Base-by-base conservation (phyloP, 2,797 vertebrate genomes). In the Sebastes dallii region DNA sequence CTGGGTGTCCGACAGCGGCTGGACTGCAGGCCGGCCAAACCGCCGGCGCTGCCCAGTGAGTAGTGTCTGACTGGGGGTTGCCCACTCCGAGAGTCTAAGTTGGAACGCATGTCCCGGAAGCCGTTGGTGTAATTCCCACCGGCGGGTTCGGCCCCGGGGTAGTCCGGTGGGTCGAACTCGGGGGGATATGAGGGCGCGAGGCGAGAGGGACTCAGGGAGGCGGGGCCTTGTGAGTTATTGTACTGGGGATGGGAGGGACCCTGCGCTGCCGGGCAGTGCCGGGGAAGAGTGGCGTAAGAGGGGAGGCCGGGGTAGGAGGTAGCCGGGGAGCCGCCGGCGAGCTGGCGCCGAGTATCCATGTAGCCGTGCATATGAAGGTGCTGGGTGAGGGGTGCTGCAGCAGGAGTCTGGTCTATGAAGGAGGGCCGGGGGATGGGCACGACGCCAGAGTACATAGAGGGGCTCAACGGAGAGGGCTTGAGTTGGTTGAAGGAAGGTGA, bases 1-100 rank as follows among this genome's bases (percentile, higher is more conserved):
- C 94, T 97, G 22, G 96, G 96, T 50, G 97, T 98, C 88, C 96
- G 96, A 95, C 98, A 99, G 83, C 96, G 97, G 92, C 94, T 97
- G 90, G 98, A 97, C 93, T 95, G 97, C 84, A 94, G 90, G 85
- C 62, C 39, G 11, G 85, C 78, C 77, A 96, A 78, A 11, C 93
- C 95, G 0, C 96, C 84, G 1, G 80, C 90, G 13, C 91, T 92
- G 73, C 92, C 96, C 67, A 68, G 67, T 1, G 87, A 95, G 80
- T 97, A 97, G 50, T 88, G 94, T n/a, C 91, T 85, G 30, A 93
- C 5, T 0, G 93, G 94, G 16, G 94, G 95, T 2, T 93, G 88
- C 58, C 93, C 94, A 3, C 86, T 82, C n/a, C 93, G 92, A 59
- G 85, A 77, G 86, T 96, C 95, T 22, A 93, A 81, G 84, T 66